Percentiles rank a stretch among this genome's conserved stretches.
Conservation (phyloP, 2,888 invertebrate species). For the Bibio marci region DNA sequence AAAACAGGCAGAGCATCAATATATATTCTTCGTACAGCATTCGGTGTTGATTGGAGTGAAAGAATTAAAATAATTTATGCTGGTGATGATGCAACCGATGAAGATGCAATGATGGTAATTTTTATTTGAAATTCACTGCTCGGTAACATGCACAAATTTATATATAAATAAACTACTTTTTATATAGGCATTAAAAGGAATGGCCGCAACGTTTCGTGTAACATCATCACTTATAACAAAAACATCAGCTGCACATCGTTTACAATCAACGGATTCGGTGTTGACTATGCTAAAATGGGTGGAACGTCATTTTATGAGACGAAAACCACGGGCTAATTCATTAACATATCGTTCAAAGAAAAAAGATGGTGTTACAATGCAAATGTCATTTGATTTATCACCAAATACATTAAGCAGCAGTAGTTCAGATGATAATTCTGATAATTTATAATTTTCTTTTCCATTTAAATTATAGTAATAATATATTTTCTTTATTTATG, state of each 20-base stretch:
- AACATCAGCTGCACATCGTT: conserved; percentile 70
- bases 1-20: conserved; percentile 74
- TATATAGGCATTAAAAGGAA: conserved; percentile 67
- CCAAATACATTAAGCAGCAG: conserved; percentile 8
- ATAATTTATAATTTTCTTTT: too few relatives aligned
- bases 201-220: conserved; percentile 84
- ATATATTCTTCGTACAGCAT: conserved; percentile 76
- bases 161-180: too few relatives aligned
- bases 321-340: conserved; percentile 58
- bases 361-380: conserved; percentile 57
- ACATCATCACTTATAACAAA: conserved; percentile 70
- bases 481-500: too few relatives aligned
- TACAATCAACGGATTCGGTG: conserved; percentile 79
- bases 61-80: conserved; percentile 77
- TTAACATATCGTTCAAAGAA: conserved; percentile 43
- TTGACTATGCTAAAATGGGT: conserved; percentile 83
- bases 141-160: conserved; percentile 1
- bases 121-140: too few relatives aligned
- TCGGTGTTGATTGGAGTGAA: conserved; percentile 84
- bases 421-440: conserved; percentile 4
- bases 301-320: conserved; percentile 62
- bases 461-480: too few relatives aligned
- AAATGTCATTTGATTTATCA: conserved; percentile 48
- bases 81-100: conserved; percentile 77
- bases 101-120: conserved; percentile 73